Evolutionary conservation across 2,888 invertebrate species (phyloP), one percentile per base, ranked within the genome.

Genomic region (Pterobdella sp.): DNA sequence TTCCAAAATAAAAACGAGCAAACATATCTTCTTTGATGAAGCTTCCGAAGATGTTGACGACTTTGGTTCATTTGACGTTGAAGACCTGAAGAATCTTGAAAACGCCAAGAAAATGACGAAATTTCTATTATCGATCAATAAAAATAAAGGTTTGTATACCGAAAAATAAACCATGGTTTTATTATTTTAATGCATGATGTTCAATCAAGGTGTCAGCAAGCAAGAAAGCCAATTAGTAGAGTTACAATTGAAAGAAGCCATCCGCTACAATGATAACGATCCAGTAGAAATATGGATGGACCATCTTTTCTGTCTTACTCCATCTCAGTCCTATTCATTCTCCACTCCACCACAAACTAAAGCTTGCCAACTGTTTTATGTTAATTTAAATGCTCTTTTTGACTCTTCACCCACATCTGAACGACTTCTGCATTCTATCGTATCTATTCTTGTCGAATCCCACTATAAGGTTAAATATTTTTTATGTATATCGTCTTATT

Each of bases 381-480:
- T 96, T 84, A 90, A 92, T 26, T 78, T 90, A 31, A 85, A 88
- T 34, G 88, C 89, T 0, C 83, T 90, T 72, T 84, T 87, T 26
- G 89, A 89, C 0, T 94, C 94, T 1, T 92, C 93, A 76, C 97
- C 97, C 37, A 88, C 92, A 10, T 85, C 86, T 0, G 87, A 87
- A 78, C 88, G 89, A 1, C 97, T 99, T 84, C 86, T 99, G 18
- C 94, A 96, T 79, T 87, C 92, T 74, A 82, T 99, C 14, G 93
- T 98, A 77, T 88, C 94, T 22, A 89, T 99, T 64, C 96, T 94
- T 82, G 97, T 97, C 0, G 89, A 97, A 0, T 96, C 97, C 4
- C 98, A 98, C 86, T 98, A 99, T 83, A 98, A 97, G 87, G 91
- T 85, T 77, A 22, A n/a, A n/a, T n/a, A n/a, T n/a, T n/a, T n/a